Evolutionary conservation across 2,797 vertebrate species (phyloP).

Genomic region (Chiloscyllium punctatum): DNA sequence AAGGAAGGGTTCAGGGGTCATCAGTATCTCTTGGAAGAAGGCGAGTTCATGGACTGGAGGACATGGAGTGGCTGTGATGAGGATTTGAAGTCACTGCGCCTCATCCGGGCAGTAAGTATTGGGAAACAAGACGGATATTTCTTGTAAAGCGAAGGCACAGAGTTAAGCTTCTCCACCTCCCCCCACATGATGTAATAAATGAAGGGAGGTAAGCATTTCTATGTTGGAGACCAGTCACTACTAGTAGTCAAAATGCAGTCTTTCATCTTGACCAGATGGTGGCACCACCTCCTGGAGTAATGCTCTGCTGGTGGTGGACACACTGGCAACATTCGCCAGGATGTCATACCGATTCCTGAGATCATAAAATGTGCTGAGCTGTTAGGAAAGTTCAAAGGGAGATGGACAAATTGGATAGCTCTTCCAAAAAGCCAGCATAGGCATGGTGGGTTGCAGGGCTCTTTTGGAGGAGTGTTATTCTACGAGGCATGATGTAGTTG

Average conservation of each 20-base stretch:
- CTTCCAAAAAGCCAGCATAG: neutral
- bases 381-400: neutral
- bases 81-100: conserved; percentile 71
- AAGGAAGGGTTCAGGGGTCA: conserved; percentile 87
- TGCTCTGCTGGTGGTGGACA: neutral
- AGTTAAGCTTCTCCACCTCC: neutral
- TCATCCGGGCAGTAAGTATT: conserved; percentile 72
- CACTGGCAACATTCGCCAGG: neutral
- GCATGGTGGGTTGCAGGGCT: neutral
- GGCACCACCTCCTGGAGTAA: neutral
- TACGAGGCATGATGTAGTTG: neutral
- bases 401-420: neutral
- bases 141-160: neutral
- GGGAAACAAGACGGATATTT: neutral
- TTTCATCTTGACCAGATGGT: neutral
- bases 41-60: conserved; percentile 81
- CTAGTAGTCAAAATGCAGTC: neutral
- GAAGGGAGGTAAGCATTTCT: neutral
- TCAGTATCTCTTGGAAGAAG: conserved; percentile 94
- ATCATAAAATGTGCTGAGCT: neutral
- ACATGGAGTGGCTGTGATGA: conserved; percentile 79
- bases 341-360: neutral
- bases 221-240: neutral
- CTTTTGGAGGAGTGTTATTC: neutral
- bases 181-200: neutral